Conservation (phyloP, 2,797 vertebrate species). For the Anisognathus igniventris region DNA sequence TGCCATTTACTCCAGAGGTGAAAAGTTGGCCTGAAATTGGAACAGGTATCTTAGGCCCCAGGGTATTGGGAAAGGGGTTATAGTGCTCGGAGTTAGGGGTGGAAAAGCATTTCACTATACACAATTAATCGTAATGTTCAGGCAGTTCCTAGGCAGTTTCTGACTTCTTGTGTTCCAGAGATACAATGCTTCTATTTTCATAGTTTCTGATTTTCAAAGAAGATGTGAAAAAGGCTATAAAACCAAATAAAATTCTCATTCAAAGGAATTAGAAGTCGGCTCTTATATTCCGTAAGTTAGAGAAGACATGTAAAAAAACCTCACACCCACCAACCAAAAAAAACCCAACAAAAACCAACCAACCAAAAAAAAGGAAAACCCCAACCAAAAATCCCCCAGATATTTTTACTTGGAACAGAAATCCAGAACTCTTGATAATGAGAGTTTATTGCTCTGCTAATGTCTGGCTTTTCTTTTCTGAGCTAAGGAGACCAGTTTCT, state of each 20-base stretch:
- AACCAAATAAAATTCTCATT: neutral
- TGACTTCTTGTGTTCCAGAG: neutral
- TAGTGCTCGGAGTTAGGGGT: neutral
- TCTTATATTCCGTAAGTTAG: neutral
- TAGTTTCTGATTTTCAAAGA: neutral
- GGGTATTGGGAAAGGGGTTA: neutral
- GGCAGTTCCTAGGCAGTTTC: neutral
- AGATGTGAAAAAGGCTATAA: neutral
- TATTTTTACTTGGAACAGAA: neutral
- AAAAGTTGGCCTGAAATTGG: neutral
- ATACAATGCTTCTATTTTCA: neutral
- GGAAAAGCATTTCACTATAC: neutral
- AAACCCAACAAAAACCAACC: neutral
- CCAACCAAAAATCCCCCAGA: too few species aligned
- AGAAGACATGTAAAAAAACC: fast-evolving
- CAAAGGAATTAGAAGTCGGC: neutral
- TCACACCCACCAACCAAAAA: neutral
- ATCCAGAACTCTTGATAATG: neutral
- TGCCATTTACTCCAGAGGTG: neutral
- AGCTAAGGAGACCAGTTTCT: neutral
- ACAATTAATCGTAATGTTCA: neutral
- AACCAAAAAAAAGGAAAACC: too few species aligned
- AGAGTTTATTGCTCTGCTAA: neutral
- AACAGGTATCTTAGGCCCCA: neutral
- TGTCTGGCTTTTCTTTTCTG: neutral